These are phyloP conservation scores for Lasioglossum vierecki DNA, from an alignment of 2,888 invertebrate genomes.

Conservation along the genomic window DNA sequence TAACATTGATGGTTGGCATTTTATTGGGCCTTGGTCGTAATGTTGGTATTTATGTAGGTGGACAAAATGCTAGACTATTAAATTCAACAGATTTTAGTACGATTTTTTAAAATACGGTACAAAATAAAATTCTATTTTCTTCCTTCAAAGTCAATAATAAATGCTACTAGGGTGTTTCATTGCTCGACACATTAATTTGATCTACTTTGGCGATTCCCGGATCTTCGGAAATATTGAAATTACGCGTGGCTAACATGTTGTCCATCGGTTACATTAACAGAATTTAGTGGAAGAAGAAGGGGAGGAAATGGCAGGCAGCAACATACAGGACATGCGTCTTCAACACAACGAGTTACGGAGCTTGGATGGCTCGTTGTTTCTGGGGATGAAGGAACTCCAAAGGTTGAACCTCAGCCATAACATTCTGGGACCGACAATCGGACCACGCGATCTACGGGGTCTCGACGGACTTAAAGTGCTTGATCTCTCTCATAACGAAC, in stretches of 20 bases:
- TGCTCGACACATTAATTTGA: too few relatives aligned
- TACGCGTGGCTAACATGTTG: not conserved
- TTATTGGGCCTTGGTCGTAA: too few relatives aligned
- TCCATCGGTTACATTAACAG: conserved; percentile 83
- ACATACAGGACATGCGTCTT: conserved; percentile 89
- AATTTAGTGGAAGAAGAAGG: conserved; percentile 91
- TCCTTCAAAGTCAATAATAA: too few relatives aligned
- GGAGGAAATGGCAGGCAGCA: conserved; percentile 84
- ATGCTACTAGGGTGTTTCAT: too few relatives aligned
- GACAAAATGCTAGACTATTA: too few relatives aligned
- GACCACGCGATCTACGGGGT: conserved; percentile 91
- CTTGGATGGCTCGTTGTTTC: conserved; percentile 89
- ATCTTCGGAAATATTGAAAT: not conserved
- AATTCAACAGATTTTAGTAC: too few relatives aligned
- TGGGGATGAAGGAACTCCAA: conserved; percentile 90
- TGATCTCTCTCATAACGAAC: conserved; percentile 91
- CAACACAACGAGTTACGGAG: conserved; percentile 90
- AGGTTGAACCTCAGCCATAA: conserved; percentile 91
- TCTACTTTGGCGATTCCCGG: too few relatives aligned
- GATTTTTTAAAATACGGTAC: too few relatives aligned
- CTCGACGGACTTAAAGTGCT: conserved; percentile 90
- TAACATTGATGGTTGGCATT: too few relatives aligned
- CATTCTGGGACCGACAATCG: conserved; percentile 88
- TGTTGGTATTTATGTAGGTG: too few relatives aligned
- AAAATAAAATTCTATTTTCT: too few relatives aligned